phyloP scores from a whole-genome alignment of 2,888 invertebrate species.

The Agrotis segetum region DNA sequence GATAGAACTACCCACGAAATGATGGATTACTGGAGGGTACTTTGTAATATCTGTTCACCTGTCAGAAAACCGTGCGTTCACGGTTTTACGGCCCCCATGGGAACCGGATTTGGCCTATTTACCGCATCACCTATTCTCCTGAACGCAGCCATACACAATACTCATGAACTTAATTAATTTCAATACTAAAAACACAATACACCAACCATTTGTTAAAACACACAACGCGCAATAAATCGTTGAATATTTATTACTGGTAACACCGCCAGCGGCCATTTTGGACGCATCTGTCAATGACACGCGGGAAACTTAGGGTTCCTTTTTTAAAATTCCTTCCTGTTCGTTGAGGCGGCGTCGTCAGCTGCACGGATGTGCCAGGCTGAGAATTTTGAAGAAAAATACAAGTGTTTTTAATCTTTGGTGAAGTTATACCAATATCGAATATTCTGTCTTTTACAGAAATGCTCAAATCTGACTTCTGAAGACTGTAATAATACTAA shows the following conservation, averaged over 20 bases:
- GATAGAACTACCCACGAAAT: conserved; percentile 6
- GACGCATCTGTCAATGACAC: conserved; percentile 76
- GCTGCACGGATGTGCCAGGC: conserved; percentile 44
- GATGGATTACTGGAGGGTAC: conserved; percentile 17
- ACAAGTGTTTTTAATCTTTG: conserved; percentile 30
- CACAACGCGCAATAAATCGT: conserved; percentile 60
- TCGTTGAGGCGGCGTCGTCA: conserved; percentile 57
- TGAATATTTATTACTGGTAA: conserved; percentile 68
- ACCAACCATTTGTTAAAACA: conserved; percentile 58
- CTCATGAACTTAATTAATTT: conserved; percentile 47
- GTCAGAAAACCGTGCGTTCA: conserved; percentile 21
- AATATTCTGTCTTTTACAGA: neutral
- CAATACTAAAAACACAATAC: conserved; percentile 53
- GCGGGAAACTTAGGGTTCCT: conserved; percentile 71
- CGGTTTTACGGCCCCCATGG: conserved; percentile 34
- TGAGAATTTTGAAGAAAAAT: conserved; percentile 42
- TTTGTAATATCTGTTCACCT: conserved; percentile 31
- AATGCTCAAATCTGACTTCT: neutral
- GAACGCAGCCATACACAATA: conserved; percentile 23
- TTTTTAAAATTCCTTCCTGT: conserved; percentile 73
- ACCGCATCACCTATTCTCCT: conserved; percentile 15
- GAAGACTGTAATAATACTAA: neutral
- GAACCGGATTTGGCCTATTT: conserved; percentile 46
- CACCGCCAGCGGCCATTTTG: conserved; percentile 71
- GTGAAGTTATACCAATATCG: conserved; percentile 15